Evolutionary conservation across 2,113 vertebrate genomes (phyloP).

Genomic region (Plestiodon gilberti): DNA sequence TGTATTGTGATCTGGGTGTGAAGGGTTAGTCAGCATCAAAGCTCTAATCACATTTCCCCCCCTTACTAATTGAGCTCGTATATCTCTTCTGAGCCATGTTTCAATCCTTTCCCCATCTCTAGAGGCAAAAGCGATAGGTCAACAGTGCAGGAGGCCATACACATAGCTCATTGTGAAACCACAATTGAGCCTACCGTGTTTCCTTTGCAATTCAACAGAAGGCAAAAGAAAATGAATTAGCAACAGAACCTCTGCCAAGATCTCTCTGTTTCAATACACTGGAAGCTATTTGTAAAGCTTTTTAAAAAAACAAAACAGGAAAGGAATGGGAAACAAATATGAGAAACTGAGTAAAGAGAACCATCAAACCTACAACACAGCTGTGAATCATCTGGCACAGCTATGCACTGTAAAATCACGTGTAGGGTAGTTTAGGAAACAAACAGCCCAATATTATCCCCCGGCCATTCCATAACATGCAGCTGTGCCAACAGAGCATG

Average conservation of each 20-base stretch:
- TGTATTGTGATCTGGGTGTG: not conserved
- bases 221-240: conserved; percentile 2
- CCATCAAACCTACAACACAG: not conserved
- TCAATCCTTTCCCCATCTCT: not conserved
- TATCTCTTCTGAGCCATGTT: not conserved
- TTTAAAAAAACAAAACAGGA: not conserved
- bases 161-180: not conserved
- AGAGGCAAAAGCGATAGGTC: not conserved
- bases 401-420: not conserved
- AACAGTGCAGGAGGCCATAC: not conserved
- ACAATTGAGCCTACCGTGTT: not conserved
- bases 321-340: not conserved
- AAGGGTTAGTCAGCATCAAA: conserved; percentile 1
- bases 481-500: no score
- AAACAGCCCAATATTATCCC: no score
- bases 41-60: not conserved
- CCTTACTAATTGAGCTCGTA: conserved; percentile 5
- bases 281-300: not conserved
- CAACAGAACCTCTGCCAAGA: not conserved
- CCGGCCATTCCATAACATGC: no score
- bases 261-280: not conserved
- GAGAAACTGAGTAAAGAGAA: not conserved
- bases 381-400: not conserved
- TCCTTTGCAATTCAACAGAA: not conserved
- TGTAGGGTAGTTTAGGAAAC: no score